These are phyloP conservation scores for Tipula unca DNA, from an alignment of 2,888 invertebrate genomes.

Conservation along the genomic window DNA sequence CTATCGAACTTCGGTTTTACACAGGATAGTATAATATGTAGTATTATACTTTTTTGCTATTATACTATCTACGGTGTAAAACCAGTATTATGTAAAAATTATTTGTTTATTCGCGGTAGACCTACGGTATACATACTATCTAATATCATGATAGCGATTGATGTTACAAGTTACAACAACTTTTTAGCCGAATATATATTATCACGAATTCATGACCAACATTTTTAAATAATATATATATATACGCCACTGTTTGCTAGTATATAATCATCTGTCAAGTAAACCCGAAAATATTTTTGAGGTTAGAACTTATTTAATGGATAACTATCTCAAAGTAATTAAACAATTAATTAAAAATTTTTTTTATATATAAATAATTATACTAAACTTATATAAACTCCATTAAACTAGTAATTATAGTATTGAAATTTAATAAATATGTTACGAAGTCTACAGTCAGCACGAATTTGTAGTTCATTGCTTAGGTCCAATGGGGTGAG, in stretches of 20 bases:
- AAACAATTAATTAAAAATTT: background rate
- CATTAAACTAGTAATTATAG: background rate
- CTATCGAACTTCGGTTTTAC: too few relatives aligned
- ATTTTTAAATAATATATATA: too few relatives aligned
- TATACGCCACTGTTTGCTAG: background rate
- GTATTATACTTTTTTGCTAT: too few relatives aligned
- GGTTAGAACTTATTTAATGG: background rate
- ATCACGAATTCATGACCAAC: too few relatives aligned
- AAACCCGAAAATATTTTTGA: background rate
- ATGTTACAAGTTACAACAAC: background rate
- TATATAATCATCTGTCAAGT: background rate
- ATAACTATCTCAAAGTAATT: background rate
- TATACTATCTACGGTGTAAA: too few relatives aligned
- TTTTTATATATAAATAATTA: background rate
- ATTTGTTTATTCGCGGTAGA: too few relatives aligned
- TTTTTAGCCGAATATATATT: background rate
- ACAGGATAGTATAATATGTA: too few relatives aligned
- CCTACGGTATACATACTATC: too few relatives aligned
- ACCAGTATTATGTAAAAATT: too few relatives aligned
- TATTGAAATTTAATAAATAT: background rate
- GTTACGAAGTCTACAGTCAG: background rate
- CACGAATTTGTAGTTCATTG: background rate
- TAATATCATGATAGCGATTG: too few relatives aligned
- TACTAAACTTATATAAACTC: background rate
- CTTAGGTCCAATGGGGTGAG: background rate